A percentile compares a stretch with the other conserved stretches of the same genome.
Conservation (phyloP, 1,140 invertebrate genomes). For the Pygmarrhopalites habei region DNA sequence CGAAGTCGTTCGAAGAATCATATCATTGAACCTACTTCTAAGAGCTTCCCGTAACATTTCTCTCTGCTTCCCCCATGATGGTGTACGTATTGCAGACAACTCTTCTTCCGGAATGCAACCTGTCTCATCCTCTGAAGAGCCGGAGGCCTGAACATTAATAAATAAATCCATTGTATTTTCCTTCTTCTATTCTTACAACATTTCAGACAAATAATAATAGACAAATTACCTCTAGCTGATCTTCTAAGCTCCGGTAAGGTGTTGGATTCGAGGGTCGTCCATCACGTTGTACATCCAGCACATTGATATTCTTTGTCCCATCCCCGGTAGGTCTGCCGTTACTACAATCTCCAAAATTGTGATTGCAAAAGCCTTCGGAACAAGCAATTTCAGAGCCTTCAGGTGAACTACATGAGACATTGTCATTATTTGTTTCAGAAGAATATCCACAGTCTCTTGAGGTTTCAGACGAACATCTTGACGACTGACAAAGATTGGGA, state of each 20-base stretch:
- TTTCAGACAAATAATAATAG: not conserved
- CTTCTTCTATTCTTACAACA: not conserved
- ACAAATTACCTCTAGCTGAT: slow-evolving; percentile 25
- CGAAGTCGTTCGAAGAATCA: slow-evolving; percentile 7
- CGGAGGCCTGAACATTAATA: slow-evolving; percentile 6
- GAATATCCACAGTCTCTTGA: slow-evolving; percentile 78
- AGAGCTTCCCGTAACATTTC: slow-evolving; percentile 23
- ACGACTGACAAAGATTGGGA: slow-evolving; percentile 11
- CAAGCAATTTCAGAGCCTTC: slow-evolving; percentile 78
- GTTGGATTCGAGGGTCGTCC: not conserved
- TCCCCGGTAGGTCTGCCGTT: not conserved
- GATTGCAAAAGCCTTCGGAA: slow-evolving; percentile 72
- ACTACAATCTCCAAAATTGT: slow-evolving; percentile 43
- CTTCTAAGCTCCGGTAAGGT: slow-evolving; percentile 30
- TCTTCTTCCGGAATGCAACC: slow-evolving; percentile 28
- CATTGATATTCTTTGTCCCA: not conserved
- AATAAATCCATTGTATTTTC: not conserved
- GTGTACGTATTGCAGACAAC: slow-evolving; percentile 23
- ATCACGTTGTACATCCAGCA: not conserved
- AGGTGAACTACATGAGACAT: slow-evolving; percentile 55
- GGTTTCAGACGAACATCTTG: slow-evolving; percentile 38
- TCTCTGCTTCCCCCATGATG: slow-evolving; percentile 19
- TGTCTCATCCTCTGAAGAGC: slow-evolving; percentile 27
- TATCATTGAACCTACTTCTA: slow-evolving; percentile 16
- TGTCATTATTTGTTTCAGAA: slow-evolving; percentile 65